A percentile compares a stretch with the other conserved stretches of the same genome.
Conservation (phyloP, 2,113 vertebrate species). For the Callorhinus ursinus region DNA sequence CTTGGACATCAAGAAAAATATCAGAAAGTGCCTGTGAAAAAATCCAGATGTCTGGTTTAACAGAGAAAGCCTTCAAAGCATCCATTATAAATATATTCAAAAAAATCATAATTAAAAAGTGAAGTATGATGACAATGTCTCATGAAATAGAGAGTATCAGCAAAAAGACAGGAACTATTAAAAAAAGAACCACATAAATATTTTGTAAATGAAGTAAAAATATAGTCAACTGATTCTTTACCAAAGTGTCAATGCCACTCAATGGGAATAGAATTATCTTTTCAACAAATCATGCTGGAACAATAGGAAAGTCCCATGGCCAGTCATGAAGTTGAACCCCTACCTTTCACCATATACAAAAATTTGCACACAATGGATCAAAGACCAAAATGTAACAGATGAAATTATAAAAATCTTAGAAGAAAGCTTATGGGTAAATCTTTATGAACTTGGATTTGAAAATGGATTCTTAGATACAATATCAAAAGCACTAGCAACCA, state of each 20-base stretch:
- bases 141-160: neutral
- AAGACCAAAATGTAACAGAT: neutral
- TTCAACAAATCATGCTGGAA: neutral
- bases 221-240: neutral
- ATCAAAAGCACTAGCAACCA: neutral
- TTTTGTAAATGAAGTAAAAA: neutral
- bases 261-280: neutral
- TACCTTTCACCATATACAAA: neutral
- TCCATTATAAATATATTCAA: neutral
- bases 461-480: neutral
- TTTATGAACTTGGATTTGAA: neutral
- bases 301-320: neutral
- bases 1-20: neutral
- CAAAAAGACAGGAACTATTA: neutral
- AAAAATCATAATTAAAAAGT: conserved; percentile 24
- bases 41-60: neutral
- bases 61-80: neutral
- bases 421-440: neutral
- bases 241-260: neutral
- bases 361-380: neutral
- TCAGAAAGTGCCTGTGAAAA: neutral
- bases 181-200: neutral
- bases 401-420: neutral
- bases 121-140: neutral
- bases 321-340: neutral